These are phyloP conservation scores for Phengaris alcon DNA, from an alignment of 2,888 invertebrate species.

Conservation along the genomic window DNA sequence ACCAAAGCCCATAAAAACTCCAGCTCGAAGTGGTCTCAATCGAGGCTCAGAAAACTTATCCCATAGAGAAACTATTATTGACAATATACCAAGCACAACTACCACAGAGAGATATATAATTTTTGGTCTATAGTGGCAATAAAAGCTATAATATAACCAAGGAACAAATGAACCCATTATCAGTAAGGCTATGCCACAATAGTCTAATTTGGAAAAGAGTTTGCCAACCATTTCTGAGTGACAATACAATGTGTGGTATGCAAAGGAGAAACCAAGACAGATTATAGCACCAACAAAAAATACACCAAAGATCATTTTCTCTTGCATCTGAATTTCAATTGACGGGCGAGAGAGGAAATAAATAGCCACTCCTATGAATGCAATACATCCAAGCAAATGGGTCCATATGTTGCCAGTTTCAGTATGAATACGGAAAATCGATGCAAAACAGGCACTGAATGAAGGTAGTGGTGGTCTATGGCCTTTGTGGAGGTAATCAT, in stretches of 20 bases:
- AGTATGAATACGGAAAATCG: conserved; percentile 98
- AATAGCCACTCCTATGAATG: conserved; percentile 87
- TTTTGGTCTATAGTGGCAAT: conserved; percentile 97
- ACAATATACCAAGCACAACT: conserved; percentile 92
- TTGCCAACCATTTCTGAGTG: conserved; percentile 98
- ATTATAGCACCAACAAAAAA: conserved; percentile 98
- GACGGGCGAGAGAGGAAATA: conserved; percentile 95
- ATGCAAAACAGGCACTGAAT: conserved; percentile 97
- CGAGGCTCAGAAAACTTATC: conserved; percentile 97
- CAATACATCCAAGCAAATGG: conserved; percentile 93
- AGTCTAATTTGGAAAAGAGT: conserved; percentile 99
- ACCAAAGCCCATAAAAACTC: conserved; percentile 98
- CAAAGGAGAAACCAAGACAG: conserved; percentile 97
- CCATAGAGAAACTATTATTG: conserved; percentile 97
- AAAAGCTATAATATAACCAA: conserved; percentile 99
- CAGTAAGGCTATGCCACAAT: conserved; percentile 98
- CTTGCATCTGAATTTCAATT: conserved; percentile 92
- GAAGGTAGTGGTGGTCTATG: conserved; percentile 98
- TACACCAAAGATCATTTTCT: conserved; percentile 96
- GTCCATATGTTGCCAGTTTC: conserved; percentile 99
- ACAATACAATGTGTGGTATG: conserved; percentile 98
- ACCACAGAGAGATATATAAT: conserved; percentile 95
- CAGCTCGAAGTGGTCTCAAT: conserved; percentile 94
- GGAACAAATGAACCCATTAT: conserved; percentile 99
- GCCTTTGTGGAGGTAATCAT: conserved; percentile 96